A percentile compares a stretch with the other conserved stretches of the same genome.
phyloP scores from a whole-genome alignment of 2,113 vertebrate genomes.

The Cryptomyrus ogoouensis region DNA sequence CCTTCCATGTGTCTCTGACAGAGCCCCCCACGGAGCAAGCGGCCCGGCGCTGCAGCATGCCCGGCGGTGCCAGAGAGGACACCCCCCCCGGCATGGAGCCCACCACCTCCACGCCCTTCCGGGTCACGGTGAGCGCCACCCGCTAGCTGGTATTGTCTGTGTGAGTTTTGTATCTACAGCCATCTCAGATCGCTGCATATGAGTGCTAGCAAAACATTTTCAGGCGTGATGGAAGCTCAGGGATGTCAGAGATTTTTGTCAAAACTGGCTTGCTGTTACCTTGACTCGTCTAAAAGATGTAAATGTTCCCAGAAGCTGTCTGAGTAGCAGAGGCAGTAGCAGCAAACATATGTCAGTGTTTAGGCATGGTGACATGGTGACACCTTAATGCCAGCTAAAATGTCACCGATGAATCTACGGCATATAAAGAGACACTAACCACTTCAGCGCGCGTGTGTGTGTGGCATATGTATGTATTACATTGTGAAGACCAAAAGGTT shows the following conservation, averaged over 20 bases:
- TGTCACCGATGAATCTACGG: not conserved
- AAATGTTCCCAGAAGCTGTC: not conserved
- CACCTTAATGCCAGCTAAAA: not conserved
- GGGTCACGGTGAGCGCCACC: conserved; percentile 79
- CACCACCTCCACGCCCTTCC: conserved; percentile 74
- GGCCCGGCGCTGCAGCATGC: conserved; percentile 85
- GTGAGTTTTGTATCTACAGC: not conserved
- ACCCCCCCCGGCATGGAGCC: conserved; percentile 82
- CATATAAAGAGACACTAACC: not conserved
- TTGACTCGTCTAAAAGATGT: not conserved
- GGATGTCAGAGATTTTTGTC: not conserved
- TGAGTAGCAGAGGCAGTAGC: not conserved
- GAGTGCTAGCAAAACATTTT: not conserved
- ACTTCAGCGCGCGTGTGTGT: not conserved
- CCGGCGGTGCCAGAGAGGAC: conserved; percentile 70
- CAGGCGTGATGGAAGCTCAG: not conserved
- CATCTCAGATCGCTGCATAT: not conserved
- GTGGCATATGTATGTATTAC: conserved; percentile 10
- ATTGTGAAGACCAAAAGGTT: not conserved
- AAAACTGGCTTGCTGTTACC: not conserved
- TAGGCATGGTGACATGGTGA: not conserved
- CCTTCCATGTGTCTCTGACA: conserved; percentile 44
- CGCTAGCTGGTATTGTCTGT: not conserved
- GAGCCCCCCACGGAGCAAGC: conserved; percentile 88
- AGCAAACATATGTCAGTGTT: not conserved